Evolutionary conservation across 1,140 invertebrate species (phyloP).

Genomic region (Drosophila busckii): DNA sequence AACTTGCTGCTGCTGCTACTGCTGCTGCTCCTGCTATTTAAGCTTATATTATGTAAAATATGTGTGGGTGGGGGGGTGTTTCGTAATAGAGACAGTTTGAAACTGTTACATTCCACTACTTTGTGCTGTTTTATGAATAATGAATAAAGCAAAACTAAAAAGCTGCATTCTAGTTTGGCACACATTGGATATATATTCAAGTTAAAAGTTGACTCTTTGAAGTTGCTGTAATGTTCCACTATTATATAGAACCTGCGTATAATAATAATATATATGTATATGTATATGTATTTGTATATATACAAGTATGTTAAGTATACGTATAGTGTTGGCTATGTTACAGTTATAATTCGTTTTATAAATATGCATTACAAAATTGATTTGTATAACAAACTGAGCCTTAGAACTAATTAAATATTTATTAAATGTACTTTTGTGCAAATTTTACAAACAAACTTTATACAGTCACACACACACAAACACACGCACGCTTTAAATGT

Average conservation of each 20-base stretch:
- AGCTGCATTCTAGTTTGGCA: slow-evolving; percentile 34
- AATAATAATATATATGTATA: slow-evolving; percentile 33
- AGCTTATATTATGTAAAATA: too few species aligned
- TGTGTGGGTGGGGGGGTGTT: too few species aligned
- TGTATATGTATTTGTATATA: slow-evolving; percentile 5
- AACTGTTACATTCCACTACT: slow-evolving; percentile 55
- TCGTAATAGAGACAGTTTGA: slow-evolving; percentile 48
- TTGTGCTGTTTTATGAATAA: slow-evolving; percentile 34
- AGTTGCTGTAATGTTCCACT: slow-evolving; percentile 6
- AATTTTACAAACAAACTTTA: slow-evolving; percentile 34
- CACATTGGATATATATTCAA: slow-evolving; percentile 12
- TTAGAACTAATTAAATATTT: slow-evolving; percentile 76
- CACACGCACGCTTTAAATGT: slow-evolving; percentile 3
- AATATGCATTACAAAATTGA: slow-evolving; percentile 73
- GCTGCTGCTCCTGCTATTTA: too few species aligned
- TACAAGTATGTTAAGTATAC: slow-evolving; percentile 1
- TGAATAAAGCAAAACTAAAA: neutral
- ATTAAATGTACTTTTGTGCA: slow-evolving; percentile 55
- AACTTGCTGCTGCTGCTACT: slow-evolving; percentile 6
- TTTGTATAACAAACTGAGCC: slow-evolving; percentile 66
- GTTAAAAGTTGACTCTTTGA: neutral
- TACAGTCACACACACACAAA: neutral
- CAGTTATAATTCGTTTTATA: slow-evolving; percentile 47
- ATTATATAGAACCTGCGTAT: slow-evolving; percentile 14
- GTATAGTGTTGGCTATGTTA: slow-evolving; percentile 54